Conservation (phyloP, 1,140 invertebrate species). For the Teleogryllus occipitalis region DNA sequence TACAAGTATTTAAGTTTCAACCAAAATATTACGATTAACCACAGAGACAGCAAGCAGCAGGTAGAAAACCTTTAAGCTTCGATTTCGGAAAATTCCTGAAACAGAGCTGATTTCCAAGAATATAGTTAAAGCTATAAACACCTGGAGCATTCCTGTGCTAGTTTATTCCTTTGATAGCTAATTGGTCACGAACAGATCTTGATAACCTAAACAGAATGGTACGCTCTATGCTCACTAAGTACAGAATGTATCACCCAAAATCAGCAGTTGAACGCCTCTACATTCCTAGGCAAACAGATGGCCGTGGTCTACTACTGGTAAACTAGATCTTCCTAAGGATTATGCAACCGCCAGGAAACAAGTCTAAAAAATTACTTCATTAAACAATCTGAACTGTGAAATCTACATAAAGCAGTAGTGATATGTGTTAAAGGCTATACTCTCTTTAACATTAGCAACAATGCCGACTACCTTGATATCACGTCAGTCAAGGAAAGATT, state of each 20-base stretch:
- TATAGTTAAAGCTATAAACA: no score
- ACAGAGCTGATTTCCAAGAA: no score
- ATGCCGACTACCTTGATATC: background rate
- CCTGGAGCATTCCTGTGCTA: background rate
- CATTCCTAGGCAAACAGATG: slow-evolving; percentile 8
- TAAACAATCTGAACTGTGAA: background rate
- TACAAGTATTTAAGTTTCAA: no score
- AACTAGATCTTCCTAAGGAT: no score
- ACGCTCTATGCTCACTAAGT: background rate
- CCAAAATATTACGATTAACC: no score
- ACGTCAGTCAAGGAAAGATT: background rate
- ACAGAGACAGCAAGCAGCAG: no score
- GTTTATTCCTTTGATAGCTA: slow-evolving; percentile 9
- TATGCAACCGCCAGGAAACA: background rate
- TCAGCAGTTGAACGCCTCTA: slow-evolving; percentile 8
- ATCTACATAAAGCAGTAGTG: background rate
- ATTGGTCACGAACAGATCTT: slow-evolving; percentile 13
- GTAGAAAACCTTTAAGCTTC: no score
- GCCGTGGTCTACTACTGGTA: background rate
- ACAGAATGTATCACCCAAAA: slow-evolving; percentile 13
- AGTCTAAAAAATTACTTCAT: no score
- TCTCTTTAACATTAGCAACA: background rate
- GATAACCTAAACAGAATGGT: slow-evolving; percentile 6
- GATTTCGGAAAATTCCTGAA: no score
- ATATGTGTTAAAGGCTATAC: no score